Conservation (phyloP, 2,888 invertebrate species). For the Polydrusus tereticollis region DNA sequence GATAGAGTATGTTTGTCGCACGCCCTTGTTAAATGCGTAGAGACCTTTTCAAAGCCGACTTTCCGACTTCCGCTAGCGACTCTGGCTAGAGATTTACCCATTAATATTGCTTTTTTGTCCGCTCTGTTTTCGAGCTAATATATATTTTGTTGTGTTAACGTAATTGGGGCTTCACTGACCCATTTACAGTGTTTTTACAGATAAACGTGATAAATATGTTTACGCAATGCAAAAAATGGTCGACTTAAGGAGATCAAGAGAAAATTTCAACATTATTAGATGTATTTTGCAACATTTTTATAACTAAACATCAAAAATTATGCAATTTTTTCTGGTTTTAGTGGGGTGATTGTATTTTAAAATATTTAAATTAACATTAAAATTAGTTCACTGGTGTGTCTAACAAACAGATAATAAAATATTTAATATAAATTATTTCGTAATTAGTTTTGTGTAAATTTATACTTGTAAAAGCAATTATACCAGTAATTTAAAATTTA, state of each 20-base stretch:
- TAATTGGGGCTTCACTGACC: slow-evolving; percentile 27
- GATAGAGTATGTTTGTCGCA: neutral
- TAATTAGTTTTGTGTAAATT: neutral
- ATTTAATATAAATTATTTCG: neutral
- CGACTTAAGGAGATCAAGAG: neutral
- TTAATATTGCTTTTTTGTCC: slow-evolving; percentile 26
- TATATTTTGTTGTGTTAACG: slow-evolving; percentile 35
- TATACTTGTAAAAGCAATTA: too few relatives aligned
- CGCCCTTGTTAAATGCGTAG: neutral
- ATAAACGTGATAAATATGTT: slow-evolving; percentile 3
- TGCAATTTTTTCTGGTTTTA: neutral
- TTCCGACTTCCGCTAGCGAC: slow-evolving; percentile 10
- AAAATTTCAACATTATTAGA: too few relatives aligned
- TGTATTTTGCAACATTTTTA: too few relatives aligned
- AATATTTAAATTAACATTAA: too few relatives aligned
- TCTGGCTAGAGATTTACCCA: slow-evolving; percentile 30
- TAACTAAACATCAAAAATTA: neutral
- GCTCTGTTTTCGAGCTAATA: slow-evolving; percentile 23
- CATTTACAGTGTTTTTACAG: neutral
- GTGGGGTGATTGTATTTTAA: neutral
- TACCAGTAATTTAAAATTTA: too few relatives aligned
- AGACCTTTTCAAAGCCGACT: slow-evolving; percentile 22
- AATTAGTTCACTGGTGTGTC: neutral
- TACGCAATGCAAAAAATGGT: neutral
- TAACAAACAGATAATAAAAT: neutral